Base-by-base conservation (phyloP, 2,113 vertebrate genomes). In the Toxotes jaculatrix region DNA sequence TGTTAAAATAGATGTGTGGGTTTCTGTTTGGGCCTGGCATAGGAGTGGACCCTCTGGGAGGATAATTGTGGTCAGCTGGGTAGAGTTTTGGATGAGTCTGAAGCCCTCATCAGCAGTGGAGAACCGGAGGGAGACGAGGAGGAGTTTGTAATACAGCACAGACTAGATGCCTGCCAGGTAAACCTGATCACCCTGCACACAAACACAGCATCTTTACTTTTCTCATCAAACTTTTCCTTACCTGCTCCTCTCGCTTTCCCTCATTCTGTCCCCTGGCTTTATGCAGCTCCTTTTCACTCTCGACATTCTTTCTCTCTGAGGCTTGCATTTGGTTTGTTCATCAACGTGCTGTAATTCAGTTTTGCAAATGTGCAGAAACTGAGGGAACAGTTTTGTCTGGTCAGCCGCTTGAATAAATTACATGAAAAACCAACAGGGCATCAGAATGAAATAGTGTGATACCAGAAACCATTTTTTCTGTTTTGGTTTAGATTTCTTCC, bases 21-120 rank as follows among this genome's bases (percentile, higher is more conserved):
- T 69, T 34, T 87, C 1, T 66, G 73, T 55, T 19, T 71, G 82
- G 34, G 12, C 70, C 69, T 77, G 49, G 55, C 82, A 27, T 80
- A 99, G 98, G 95, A 94, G 51, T 97, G 97, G 97, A 90, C 86
- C 77, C 88, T 85, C 31, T 97, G 96, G 94, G 96, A 98, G 92
- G 91, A 94, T 32, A 84, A 90, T 55, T 95, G 92, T 16, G 70
- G 81, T 0, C 81, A 76, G 60, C 88, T 98, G 83, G 89, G 64
- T 59, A 91, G 92, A 66, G 93, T 96, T 57, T 89, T 99, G 87
- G 96, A 98, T 70, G 83, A 95, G 32, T 69, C 96, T 36, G 79
- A 94, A 14, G 94, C 95, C 82, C 43, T 83, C 0, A 73, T 97
- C 82, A 95, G 95, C 77, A 92, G 92, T 12, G 92, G 93, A 64